These are phyloP conservation scores for Anarhynchus alexandrinus DNA, from an alignment of 2,113 vertebrate species.

Conservation along the genomic window DNA sequence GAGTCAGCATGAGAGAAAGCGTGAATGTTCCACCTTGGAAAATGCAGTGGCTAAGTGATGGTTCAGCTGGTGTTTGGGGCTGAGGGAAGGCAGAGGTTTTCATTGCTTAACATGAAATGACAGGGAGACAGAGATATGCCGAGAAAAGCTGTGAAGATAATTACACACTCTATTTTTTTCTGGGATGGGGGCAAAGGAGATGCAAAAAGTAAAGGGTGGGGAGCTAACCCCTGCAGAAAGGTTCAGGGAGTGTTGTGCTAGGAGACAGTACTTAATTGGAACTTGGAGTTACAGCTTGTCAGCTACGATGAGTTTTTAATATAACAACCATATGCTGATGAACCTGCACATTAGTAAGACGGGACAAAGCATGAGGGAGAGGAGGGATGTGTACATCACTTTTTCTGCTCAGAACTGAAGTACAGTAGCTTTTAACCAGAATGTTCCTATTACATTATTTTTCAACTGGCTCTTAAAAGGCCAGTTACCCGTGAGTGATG, in stretches of 20 bases:
- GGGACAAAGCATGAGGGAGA: background rate
- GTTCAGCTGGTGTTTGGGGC: background rate
- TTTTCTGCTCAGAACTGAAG: background rate
- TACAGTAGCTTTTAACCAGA: background rate
- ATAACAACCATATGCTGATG: background rate
- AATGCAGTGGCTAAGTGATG: background rate
- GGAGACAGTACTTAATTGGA: background rate
- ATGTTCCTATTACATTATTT: background rate
- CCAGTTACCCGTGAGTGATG: background rate
- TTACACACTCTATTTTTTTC: background rate
- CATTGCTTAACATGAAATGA: background rate
- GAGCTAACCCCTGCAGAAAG: background rate
- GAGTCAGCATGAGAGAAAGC: background rate
- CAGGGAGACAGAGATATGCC: background rate
- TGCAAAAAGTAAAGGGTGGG: background rate
- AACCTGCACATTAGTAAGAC: background rate
- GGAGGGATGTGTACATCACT: background rate
- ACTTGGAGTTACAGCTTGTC: background rate
- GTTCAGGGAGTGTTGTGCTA: background rate
- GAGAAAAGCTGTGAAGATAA: slow-evolving; percentile 1
- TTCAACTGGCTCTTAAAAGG: background rate
- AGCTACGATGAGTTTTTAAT: background rate
- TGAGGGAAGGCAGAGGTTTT: background rate
- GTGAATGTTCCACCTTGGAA: background rate
- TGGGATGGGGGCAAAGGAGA: background rate